Conservation (phyloP, 2,113 vertebrate species). For the Syngnathus typhle region DNA sequence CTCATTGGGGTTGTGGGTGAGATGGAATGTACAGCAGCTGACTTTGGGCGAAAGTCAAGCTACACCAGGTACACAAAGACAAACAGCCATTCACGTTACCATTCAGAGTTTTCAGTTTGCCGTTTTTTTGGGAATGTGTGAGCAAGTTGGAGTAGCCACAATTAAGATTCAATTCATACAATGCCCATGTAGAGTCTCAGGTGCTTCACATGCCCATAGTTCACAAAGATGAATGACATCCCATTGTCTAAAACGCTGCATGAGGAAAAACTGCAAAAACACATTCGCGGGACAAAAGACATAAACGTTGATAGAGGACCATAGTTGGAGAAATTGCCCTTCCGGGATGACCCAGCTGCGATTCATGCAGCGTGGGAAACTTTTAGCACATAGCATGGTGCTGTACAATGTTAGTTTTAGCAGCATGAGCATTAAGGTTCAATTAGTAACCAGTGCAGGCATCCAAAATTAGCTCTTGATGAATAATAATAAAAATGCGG, state of each 20-base stretch:
- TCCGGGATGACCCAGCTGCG: background rate
- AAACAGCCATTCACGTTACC: background rate
- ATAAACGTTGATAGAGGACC: background rate
- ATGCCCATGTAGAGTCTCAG: background rate
- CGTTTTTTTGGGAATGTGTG: no score
- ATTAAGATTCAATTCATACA: background rate
- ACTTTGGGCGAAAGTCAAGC: no score
- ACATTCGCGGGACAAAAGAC: background rate
- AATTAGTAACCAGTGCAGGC: background rate
- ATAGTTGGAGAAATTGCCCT: background rate
- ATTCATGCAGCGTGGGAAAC: background rate
- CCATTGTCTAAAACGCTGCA: no score
- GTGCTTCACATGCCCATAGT: no score
- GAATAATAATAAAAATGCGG: constrained; percentile 41
- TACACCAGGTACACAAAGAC: background rate
- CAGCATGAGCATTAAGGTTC: background rate
- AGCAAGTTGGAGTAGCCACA: no score
- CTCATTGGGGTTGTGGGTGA: background rate
- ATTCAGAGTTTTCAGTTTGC: background rate
- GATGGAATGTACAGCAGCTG: background rate
- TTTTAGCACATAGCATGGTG: background rate
- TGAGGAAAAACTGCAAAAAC: no score
- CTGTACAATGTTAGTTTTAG: background rate
- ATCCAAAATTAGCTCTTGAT: background rate
- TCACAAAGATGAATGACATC: no score